Percentiles rank a stretch among this genome's conserved stretches.
phyloP scores from a whole-genome alignment of 2,113 vertebrate species.

The Albula goreensis region DNA sequence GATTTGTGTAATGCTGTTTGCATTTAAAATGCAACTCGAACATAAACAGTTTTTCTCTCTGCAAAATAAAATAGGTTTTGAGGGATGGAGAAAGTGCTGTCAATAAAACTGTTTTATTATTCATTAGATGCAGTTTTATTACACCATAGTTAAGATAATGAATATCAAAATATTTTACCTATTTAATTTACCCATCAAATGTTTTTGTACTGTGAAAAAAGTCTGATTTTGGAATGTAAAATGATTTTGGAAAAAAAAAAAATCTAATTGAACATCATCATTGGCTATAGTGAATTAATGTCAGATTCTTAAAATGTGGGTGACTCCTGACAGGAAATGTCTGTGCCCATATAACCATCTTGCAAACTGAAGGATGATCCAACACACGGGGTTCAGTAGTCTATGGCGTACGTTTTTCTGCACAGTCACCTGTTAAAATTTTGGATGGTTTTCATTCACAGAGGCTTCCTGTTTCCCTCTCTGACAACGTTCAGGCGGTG shows the following conservation, averaged over 20 bases:
- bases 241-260: too few species aligned
- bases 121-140: too few species aligned
- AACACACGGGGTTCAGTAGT: neutral
- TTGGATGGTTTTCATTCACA: neutral
- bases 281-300: neutral
- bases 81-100: neutral
- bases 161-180: too few species aligned
- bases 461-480: neutral
- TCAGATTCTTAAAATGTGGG: neutral
- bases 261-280: neutral
- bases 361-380: neutral
- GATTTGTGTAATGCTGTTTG: slow-evolving; percentile 43
- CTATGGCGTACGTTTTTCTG: neutral
- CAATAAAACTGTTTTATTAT: neutral
- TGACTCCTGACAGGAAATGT: neutral
- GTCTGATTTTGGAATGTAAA: too few species aligned
- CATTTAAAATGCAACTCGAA: slow-evolving; percentile 23
- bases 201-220: too few species aligned
- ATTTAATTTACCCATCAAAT: too few species aligned
- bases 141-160: too few species aligned
- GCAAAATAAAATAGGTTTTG: too few species aligned
- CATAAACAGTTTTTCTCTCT: neutral
- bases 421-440: neutral
- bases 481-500: too few species aligned
- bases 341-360: too few species aligned